Evolutionary conservation across 1,140 invertebrate species (phyloP).

Genomic region (Drosophila albomicans): DNA sequence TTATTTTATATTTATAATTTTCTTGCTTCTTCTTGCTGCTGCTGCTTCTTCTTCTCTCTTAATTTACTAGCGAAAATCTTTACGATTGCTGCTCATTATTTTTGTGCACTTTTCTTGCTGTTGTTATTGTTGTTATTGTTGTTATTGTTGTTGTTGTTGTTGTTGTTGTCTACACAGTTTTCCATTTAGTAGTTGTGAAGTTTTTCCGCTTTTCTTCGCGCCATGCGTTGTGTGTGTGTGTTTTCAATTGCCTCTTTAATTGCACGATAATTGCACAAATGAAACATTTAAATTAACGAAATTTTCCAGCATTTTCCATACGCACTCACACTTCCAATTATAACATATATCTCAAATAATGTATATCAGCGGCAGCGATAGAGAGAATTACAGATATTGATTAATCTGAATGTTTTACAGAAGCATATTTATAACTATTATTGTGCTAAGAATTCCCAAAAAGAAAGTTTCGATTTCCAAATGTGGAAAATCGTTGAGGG

Average conservation of each 20-base stretch:
- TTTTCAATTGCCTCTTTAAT: constrained; percentile 39
- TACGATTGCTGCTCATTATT: constrained; percentile 30
- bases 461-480: no score
- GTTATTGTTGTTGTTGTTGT: not conserved
- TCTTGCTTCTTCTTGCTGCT: not conserved
- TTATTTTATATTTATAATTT: not conserved
- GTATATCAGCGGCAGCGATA: not conserved
- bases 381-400: not conserved
- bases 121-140: not conserved
- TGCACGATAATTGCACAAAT: constrained; percentile 45
- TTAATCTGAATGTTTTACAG: not conserved
- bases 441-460: no score
- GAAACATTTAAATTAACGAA: constrained; percentile 38
- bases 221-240: constrained; percentile 8
- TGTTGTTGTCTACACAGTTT: not conserved
- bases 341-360: not conserved
- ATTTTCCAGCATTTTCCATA: constrained; percentile 28
- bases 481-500: no score
- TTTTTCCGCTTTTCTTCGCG: not conserved
- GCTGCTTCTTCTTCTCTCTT: not conserved
- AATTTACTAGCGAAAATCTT: constrained; percentile 24
- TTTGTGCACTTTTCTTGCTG: not conserved
- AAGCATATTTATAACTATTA: no score
- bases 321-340: not conserved
- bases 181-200: constrained; percentile 24